Evolutionary conservation across 2,888 invertebrate species (phyloP).

Genomic region (Stegophylla sp.): DNA sequence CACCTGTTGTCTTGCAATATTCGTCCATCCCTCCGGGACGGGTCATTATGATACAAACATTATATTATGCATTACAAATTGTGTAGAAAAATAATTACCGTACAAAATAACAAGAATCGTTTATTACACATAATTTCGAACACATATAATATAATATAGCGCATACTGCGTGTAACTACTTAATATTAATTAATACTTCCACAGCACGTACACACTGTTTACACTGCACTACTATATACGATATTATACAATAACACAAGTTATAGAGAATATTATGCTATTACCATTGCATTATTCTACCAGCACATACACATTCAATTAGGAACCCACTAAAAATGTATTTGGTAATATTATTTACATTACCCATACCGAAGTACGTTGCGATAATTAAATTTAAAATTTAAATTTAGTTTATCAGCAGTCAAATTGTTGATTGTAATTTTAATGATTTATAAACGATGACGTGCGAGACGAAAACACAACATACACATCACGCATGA

Average conservation of each 20-base stretch:
- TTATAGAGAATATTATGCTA: not conserved
- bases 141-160: not conserved
- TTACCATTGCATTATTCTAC: no score
- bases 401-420: constrained; percentile 29
- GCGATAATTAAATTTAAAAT: constrained; percentile 42
- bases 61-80: not conserved
- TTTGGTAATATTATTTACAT: not conserved
- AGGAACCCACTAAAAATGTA: not conserved
- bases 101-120: not conserved
- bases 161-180: not conserved
- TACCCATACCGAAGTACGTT: not conserved
- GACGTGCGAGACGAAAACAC: constrained; percentile 37
- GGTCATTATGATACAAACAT: not conserved
- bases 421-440: constrained; percentile 28
- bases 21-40: not conserved
- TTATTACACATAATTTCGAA: not conserved
- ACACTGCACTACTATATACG: not conserved
- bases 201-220: not conserved
- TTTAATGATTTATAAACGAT: constrained; percentile 35
- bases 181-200: not conserved
- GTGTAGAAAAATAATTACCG: not conserved
- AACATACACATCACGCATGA: not conserved
- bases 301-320: not conserved
- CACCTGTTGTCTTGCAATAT: constrained; percentile 33
- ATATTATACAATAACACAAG: not conserved